These are phyloP conservation scores for Ischnura elegans DNA, from an alignment of 2,888 invertebrate species.

Conservation along the genomic window DNA sequence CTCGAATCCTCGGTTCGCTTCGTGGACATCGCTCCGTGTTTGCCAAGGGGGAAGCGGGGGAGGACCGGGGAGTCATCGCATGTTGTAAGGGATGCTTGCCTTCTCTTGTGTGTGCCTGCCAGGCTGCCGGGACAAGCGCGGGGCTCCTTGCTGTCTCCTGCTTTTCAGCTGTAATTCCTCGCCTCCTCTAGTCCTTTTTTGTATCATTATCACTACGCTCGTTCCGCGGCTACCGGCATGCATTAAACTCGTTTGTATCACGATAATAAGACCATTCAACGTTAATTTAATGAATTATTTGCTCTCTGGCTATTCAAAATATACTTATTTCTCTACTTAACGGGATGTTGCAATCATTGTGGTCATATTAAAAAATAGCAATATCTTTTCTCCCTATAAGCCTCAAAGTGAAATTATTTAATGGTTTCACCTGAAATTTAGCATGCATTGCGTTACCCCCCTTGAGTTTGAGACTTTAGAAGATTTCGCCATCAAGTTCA, in stretches of 20 bases:
- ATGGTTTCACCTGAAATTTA: too few species aligned
- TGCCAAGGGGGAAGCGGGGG: background rate
- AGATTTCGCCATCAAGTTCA: too few species aligned
- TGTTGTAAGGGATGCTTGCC: background rate
- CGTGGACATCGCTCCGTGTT: constrained; percentile 28
- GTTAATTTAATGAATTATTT: too few species aligned
- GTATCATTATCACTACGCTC: background rate
- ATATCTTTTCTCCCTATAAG: too few species aligned
- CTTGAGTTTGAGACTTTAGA: too few species aligned
- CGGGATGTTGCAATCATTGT: too few species aligned
- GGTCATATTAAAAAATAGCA: too few species aligned
- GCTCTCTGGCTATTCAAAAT: too few species aligned
- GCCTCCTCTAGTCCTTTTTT: background rate
- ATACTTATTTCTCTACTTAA: too few species aligned
- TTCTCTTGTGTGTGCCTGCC: background rate
- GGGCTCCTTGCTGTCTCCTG: background rate
- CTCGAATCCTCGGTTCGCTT: background rate
- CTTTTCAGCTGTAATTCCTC: background rate
- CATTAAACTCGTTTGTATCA: background rate
- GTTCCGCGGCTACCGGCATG: background rate
- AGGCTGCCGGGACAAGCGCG: background rate
- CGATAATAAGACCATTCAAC: background rate
- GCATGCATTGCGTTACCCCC: too few species aligned
- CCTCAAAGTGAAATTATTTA: too few species aligned
- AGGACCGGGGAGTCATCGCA: background rate